Percentiles rank a stretch among this genome's conserved stretches.
Evolutionary conservation across 1,140 invertebrate genomes (phyloP).

Genomic region (Drosophila santomea): DNA sequence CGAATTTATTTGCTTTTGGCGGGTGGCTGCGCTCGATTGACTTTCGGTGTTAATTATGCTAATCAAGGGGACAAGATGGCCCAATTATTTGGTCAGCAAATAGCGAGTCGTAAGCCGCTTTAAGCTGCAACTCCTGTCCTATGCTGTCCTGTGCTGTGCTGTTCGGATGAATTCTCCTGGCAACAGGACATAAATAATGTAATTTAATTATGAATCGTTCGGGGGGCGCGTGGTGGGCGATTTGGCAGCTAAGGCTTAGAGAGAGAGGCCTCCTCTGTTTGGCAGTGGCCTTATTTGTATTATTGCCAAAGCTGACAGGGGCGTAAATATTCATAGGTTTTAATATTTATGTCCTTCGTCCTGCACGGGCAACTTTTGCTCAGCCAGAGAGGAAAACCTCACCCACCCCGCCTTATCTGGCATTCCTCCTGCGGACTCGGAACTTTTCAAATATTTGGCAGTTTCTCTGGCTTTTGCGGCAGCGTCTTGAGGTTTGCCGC

Average conservation of each 20-base stretch:
- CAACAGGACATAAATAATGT: constrained; percentile 72
- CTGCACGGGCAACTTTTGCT: constrained; percentile 46
- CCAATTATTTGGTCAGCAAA: constrained; percentile 74
- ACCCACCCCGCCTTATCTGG: constrained; percentile 48
- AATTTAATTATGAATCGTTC: constrained; percentile 76
- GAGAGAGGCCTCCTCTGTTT: neutral
- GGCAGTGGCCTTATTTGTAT: constrained; percentile 32
- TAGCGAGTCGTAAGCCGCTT: constrained; percentile 66
- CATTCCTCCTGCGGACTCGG: constrained; percentile 43
- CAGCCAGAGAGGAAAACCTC: constrained; percentile 18
- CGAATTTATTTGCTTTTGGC: constrained; percentile 18
- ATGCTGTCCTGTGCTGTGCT: constrained; percentile 12
- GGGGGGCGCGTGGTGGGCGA: constrained; percentile 30
- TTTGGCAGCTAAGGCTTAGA: constrained; percentile 33
- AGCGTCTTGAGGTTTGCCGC: constrained; percentile 69
- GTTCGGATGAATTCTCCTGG: constrained; percentile 45
- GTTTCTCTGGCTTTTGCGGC: constrained; percentile 58
- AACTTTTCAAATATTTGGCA: constrained; percentile 82
- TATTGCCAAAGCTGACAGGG: constrained; percentile 59
- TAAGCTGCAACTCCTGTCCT: constrained; percentile 33
- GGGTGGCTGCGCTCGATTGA: constrained; percentile 23
- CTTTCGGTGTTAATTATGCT: constrained; percentile 51
- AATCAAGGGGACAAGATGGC: constrained; percentile 51
- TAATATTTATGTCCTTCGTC: constrained; percentile 54
- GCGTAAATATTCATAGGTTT: constrained; percentile 70